Percentiles rank a stretch among this genome's conserved stretches.
These are phyloP conservation scores for Danio tinwini DNA, from an alignment of 2,797 vertebrate species.

Conservation along the genomic window DNA sequence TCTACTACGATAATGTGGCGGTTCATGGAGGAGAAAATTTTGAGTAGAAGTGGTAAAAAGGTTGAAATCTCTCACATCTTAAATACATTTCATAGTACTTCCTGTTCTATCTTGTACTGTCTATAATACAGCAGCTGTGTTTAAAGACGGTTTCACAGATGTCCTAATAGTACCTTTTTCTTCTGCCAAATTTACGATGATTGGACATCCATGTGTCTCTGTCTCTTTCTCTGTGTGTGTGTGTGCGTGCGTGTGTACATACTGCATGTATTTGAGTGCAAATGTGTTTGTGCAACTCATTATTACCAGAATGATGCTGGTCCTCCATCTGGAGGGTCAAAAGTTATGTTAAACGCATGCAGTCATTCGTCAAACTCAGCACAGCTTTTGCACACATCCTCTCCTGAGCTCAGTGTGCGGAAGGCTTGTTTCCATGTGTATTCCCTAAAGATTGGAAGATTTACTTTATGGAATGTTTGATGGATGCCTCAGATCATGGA, in stretches of 20 bases:
- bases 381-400: slow-evolving; percentile 7
- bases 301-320: slow-evolving; percentile 7
- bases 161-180: slow-evolving; percentile 24
- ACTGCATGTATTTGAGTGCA: slow-evolving; percentile 9
- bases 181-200: slow-evolving; percentile 12
- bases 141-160: slow-evolving; percentile 39
- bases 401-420: neutral
- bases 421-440: slow-evolving; percentile 13
- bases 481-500: slow-evolving; percentile 1
- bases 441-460: slow-evolving; percentile 19
- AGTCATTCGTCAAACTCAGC: neutral
- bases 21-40: no score
- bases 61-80: neutral
- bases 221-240: no score
- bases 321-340: slow-evolving; percentile 1
- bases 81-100: slow-evolving; percentile 7
- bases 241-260: neutral
- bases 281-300: slow-evolving; percentile 21
- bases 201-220: slow-evolving; percentile 24
- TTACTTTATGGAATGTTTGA: slow-evolving; percentile 18
- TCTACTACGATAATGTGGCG: no score
- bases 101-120: slow-evolving; percentile 10
- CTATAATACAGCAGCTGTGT: slow-evolving; percentile 45
- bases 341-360: slow-evolving; percentile 3
- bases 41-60: neutral